A percentile compares a stretch with the other conserved stretches of the same genome.
Conservation (phyloP, 2,113 vertebrate genomes). For the Malurus cyaneus region DNA sequence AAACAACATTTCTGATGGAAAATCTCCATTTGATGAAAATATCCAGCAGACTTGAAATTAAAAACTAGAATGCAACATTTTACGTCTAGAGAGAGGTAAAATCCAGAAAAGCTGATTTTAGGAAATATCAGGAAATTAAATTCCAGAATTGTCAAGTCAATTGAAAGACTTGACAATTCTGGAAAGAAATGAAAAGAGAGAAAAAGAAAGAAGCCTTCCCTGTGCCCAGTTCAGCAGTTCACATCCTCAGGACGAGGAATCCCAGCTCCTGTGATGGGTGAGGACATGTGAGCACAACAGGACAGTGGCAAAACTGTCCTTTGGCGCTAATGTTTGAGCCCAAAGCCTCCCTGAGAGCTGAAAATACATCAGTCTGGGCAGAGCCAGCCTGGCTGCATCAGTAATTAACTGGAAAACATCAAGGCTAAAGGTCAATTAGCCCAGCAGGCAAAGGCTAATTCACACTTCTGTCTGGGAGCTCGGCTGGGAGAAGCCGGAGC, state of each 20-base stretch:
- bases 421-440: constrained; percentile 9
- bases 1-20: not conserved
- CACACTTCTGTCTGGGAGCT: not conserved
- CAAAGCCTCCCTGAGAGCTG: not conserved
- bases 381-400: not conserved
- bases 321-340: not conserved
- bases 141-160: not conserved
- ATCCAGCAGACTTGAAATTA: not conserved
- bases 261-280: not conserved
- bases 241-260: too few relatives aligned
- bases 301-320: not conserved
- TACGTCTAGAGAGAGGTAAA: not conserved
- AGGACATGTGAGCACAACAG: not conserved
- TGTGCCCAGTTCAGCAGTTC: not conserved
- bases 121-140: not conserved
- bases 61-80: not conserved
- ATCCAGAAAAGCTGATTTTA: not conserved
- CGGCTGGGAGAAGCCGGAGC: not conserved
- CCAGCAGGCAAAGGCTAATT: constrained; percentile 11
- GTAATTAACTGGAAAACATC: constrained; percentile 9
- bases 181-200: too few relatives aligned
- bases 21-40: not conserved
- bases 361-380: not conserved
- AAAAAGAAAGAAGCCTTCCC: not conserved
- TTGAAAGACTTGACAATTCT: too few relatives aligned